Conservation (phyloP, 2,113 vertebrate genomes). For the Dasyornis broadbenti region DNA sequence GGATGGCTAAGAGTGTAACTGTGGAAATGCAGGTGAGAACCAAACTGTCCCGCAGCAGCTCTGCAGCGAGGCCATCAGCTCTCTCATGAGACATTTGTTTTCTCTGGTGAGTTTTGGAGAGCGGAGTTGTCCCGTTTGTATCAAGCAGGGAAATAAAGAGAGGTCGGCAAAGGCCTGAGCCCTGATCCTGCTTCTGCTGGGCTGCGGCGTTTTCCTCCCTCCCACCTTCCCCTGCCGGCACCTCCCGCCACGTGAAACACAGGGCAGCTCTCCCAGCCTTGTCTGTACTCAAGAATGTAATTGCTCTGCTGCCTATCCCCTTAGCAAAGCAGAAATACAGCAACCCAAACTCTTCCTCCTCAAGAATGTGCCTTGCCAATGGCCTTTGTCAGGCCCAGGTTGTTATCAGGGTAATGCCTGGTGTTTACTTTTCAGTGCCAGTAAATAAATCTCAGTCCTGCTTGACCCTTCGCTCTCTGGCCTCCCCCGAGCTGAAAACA, state of each 20-base stretch:
- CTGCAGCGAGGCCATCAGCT: background rate
- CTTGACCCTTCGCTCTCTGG: slow-evolving; percentile 70
- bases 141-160: background rate
- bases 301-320: background rate
- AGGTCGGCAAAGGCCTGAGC: background rate
- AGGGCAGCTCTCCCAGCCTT: background rate
- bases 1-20: background rate
- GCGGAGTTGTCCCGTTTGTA: background rate
- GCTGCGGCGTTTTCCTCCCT: background rate
- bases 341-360: slow-evolving; percentile 36
- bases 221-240: background rate
- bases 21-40: background rate
- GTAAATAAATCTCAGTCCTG: slow-evolving; percentile 71
- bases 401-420: slow-evolving; percentile 53
- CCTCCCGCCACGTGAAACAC: background rate
- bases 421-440: slow-evolving; percentile 60
- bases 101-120: background rate
- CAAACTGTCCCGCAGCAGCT: background rate
- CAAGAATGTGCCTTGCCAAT: slow-evolving; percentile 58
- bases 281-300: background rate
- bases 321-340: slow-evolving; percentile 11
- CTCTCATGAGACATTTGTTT: background rate
- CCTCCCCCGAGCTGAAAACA: slow-evolving; percentile 72
- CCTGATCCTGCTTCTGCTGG: background rate
- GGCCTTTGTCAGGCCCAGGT: slow-evolving; percentile 61